Evolutionary conservation across 2,888 invertebrate genomes (phyloP).

Genomic region (Orchesellides sinensis): DNA sequence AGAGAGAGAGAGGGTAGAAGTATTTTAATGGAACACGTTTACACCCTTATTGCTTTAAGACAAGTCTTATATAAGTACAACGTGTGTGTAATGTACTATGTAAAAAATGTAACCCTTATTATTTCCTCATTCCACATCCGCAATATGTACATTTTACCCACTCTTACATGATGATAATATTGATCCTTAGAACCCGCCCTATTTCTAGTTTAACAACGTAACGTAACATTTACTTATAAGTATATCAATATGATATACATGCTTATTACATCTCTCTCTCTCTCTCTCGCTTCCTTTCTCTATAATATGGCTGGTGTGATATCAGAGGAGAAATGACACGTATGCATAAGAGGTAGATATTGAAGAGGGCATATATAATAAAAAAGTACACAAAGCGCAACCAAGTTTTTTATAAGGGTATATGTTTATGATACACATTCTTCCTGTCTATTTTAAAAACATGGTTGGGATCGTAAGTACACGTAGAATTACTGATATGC

Average conservation of each 20-base stretch:
- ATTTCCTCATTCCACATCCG: constrained; percentile 1
- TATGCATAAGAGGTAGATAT: constrained; percentile 29
- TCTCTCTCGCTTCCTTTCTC: constrained; percentile 3
- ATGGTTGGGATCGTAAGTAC: constrained; percentile 3
- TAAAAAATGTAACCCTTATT: constrained; percentile 23
- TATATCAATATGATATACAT: constrained; percentile 1
- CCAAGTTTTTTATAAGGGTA: too few species aligned
- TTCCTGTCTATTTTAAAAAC: background rate
- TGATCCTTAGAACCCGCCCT: constrained; percentile 60
- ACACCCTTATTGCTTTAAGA: too few species aligned
- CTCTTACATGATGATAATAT: too few species aligned
- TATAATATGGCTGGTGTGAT: constrained; percentile 28
- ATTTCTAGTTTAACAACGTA: constrained; percentile 57
- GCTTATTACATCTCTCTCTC: background rate
- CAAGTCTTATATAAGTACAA: too few species aligned
- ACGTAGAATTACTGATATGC: too few species aligned
- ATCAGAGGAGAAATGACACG: constrained; percentile 52
- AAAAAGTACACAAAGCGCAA: background rate
- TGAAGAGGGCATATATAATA: background rate
- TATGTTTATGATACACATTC: background rate
- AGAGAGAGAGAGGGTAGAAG: background rate
- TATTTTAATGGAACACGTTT: constrained; percentile 31
- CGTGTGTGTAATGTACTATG: background rate
- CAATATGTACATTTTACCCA: constrained; percentile 28
- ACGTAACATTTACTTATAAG: too few species aligned